Evolutionary conservation across 2,797 vertebrate genomes (phyloP), one percentile per base, ranked within the genome.

Genomic region (Acomys russatus): DNA sequence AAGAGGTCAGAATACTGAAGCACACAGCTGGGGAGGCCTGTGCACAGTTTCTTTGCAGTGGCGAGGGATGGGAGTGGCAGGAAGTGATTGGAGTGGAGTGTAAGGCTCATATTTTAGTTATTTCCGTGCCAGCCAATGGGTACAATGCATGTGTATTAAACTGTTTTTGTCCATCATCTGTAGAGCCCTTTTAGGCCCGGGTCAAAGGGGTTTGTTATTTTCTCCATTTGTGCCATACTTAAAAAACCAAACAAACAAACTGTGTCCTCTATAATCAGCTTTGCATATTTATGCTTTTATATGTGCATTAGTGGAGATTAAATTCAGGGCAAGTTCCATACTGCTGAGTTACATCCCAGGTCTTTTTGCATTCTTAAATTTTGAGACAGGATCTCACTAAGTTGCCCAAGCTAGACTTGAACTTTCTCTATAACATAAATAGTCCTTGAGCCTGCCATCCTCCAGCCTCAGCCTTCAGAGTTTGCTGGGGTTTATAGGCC

Each of bases 1-100:
- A 83, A 98, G 99, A 99, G 99, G 99, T 99, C 97, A 98, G 98
- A 88, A 51, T 54, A 74, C 61, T 38, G 18, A 78, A 90, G 38
- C 74, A 15, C 15, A 18, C 28, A 70, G 3, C n/a, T 33, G 91
- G 38, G 78, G 61, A 78, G 14, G 49, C 63, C n/a, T 59, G 35
- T 77, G 30, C 59, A 61, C 23, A 56, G 28, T 35, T 79, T 20
- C 11, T 64, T 59, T 76, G 49, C 22, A 88, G n/a, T 70, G 12
- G 5, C 25, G 2, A 23, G 61, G 44, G 33, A 9, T 77, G 20
- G 54, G 51, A 76, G 4, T n/a, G 35, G 44, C 79, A n/a, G 14
- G 38, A n/a, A 25, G 38, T 73, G 17, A n/a, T 84, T 14, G 59
- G 54, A 28, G 15, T 35, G 85, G 85, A 7, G 9, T 49, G 0